Conservation (phyloP, 1,140 invertebrate genomes). For the Drosophila bocki region DNA sequence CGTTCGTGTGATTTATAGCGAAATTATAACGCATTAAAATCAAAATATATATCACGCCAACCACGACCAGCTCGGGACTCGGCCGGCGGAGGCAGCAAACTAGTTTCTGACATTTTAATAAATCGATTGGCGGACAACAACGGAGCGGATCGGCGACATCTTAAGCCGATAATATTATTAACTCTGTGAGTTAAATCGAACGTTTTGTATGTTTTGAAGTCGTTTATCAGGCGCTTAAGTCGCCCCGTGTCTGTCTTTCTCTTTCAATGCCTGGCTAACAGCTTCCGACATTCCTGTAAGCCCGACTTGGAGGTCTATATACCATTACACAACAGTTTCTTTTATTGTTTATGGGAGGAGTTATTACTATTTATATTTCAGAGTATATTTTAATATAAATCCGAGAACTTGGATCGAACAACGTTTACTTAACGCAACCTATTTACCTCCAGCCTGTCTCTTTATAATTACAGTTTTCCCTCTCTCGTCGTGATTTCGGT, state of each 20-base stretch:
- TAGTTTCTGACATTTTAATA: slow-evolving; percentile 83
- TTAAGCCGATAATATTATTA: slow-evolving; percentile 84
- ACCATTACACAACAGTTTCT: slow-evolving; percentile 24
- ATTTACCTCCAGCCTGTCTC: slow-evolving; percentile 11
- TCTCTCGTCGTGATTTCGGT: slow-evolving; percentile 45
- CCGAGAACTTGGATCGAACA: background rate
- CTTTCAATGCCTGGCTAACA: background rate
- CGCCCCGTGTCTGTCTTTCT: slow-evolving; percentile 2
- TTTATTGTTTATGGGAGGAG: background rate
- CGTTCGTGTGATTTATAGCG: slow-evolving; percentile 77
- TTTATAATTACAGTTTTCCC: background rate
- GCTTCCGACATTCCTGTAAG: slow-evolving; percentile 61
- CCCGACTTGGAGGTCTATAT: background rate
- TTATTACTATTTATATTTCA: too few relatives aligned
- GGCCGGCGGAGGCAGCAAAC: slow-evolving; percentile 52
- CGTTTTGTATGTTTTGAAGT: slow-evolving; percentile 80
- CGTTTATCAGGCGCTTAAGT: slow-evolving; percentile 78
- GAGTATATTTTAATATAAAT: background rate
- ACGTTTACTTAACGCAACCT: slow-evolving; percentile 22
- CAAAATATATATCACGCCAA: slow-evolving; percentile 72
- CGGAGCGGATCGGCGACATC: slow-evolving; percentile 70
- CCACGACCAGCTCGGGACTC: slow-evolving; percentile 5
- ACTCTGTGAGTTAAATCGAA: slow-evolving; percentile 79
- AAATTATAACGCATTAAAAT: slow-evolving; percentile 84
- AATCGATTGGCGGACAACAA: slow-evolving; percentile 72